phyloP scores from a whole-genome alignment of 2,888 invertebrate species.

The Nemurella pictetii region DNA sequence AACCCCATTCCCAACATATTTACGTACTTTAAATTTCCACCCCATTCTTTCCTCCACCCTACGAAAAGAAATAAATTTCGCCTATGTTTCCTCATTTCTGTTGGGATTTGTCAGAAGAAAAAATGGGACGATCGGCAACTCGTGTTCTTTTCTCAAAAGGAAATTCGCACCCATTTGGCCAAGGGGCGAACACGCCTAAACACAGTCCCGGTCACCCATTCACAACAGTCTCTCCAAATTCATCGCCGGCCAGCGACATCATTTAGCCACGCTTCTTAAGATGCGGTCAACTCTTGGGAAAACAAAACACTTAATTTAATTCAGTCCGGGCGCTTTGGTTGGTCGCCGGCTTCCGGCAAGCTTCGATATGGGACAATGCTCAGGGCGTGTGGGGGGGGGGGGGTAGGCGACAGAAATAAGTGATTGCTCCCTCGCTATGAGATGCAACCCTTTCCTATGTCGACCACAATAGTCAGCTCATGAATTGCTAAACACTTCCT shows the following conservation, averaged over 20 bases:
- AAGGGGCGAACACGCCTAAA: not conserved
- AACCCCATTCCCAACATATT: too few species aligned
- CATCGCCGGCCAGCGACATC: not conserved
- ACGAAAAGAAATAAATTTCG: too few species aligned
- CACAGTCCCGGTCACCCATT: not conserved
- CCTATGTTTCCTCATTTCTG: too few species aligned
- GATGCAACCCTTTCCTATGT: not conserved
- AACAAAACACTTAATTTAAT: not conserved
- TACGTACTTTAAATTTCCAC: too few species aligned
- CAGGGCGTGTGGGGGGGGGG: not conserved
- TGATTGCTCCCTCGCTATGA: not conserved
- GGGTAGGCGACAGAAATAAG: not conserved
- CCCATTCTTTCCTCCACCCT: too few species aligned
- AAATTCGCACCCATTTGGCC: too few species aligned
- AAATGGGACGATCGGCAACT: too few species aligned
- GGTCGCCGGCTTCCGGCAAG: not conserved
- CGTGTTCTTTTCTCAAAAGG: too few species aligned
- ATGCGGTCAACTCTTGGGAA: not conserved
- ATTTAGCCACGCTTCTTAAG: not conserved
- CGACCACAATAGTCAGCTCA: not conserved
- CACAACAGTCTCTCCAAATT: not conserved
- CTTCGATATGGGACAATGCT: not conserved
- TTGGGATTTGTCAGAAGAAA: too few species aligned
- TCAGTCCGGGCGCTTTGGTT: not conserved
- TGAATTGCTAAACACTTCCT: constrained; percentile 24